Percentiles rank a stretch among this genome's conserved stretches.
Conservation (phyloP, 2,113 vertebrate species). For the Pseudois nayaur region DNA sequence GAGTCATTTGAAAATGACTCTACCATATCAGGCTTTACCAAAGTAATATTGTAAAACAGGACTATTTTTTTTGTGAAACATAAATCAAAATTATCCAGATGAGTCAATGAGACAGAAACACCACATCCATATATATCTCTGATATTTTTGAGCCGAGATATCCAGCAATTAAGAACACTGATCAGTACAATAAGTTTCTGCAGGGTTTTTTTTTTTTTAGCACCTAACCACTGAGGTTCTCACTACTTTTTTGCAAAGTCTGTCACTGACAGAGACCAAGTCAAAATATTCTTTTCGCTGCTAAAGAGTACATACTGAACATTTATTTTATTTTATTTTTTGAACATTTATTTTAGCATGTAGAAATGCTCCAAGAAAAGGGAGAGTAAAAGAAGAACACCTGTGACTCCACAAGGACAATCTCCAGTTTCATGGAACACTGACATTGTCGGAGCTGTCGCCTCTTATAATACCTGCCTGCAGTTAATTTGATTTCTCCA, state of each 20-base stretch:
- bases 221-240: neutral
- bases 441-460: slow-evolving; percentile 41
- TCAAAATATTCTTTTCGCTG: slow-evolving; percentile 44
- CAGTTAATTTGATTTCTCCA: slow-evolving; percentile 69
- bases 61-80: slow-evolving; percentile 23
- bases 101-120: slow-evolving; percentile 11
- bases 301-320: slow-evolving; percentile 38
- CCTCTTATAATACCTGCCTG: slow-evolving; percentile 54
- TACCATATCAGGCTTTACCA: neutral
- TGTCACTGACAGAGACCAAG: slow-evolving; percentile 59
- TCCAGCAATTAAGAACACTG: neutral
- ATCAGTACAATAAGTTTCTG: neutral
- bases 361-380: slow-evolving; percentile 38
- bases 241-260: slow-evolving; percentile 44
- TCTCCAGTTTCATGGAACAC: slow-evolving; percentile 50
- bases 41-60: neutral
- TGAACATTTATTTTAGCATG: slow-evolving; percentile 61
- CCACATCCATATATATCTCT: neutral
- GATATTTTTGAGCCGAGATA: neutral
- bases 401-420: slow-evolving; percentile 68
- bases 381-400: neutral
- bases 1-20: slow-evolving; percentile 39
- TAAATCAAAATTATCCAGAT: slow-evolving; percentile 50
- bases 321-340: slow-evolving; percentile 49
- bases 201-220: neutral